Evolutionary conservation across 2,888 invertebrate species (phyloP), one percentile per base, ranked within the genome.

Genomic region (Apocheima hispidaria): DNA sequence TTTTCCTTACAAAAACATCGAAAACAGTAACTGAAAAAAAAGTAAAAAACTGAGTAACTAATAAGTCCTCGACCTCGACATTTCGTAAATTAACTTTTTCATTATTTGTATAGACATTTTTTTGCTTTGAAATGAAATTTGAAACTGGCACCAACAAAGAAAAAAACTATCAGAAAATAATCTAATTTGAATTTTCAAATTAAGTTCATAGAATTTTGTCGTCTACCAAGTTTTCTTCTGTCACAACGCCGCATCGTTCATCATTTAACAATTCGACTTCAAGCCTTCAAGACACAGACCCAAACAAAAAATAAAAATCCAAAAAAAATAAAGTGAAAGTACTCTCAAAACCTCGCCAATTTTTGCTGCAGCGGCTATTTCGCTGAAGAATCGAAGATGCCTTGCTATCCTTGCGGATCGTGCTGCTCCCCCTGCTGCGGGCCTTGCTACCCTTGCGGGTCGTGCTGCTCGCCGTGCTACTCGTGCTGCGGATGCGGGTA

Each of bases 391-490:
- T 21, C 49, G 57, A 77, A 75, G 67, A 78, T 81, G 84, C 84
- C 84, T 83, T 80, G 82, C 77, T 78, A 78, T 56, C 79, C 81
- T 53, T 79, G 79, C 53, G 77, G 67, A 18, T 61, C 75, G 3
- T 77, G 77, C 55, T 82, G 72, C 63, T 65, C 71, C 21, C 73
- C 81, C 0, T 81, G 81, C 75, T 81, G 79, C 63, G 70, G 73
- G 23, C 79, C 84, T 0, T 79, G 81, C 61, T 81, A 81, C 56
- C 70, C 79, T 23, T 78, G 81, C 62, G 65, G 75, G 3, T 79
- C 86, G 10, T 84, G 84, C 71, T 83, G 76, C 67, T 74, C 75
- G 1, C 78, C 81, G 18, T 83, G 82, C 72, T 78, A 70, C 41
- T 73, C 76, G 0, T 78, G 78, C 74, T 81, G 79, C 60, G 72